These are phyloP conservation scores for Aurelia aurita DNA, from an alignment of 30 jellyfish, hydroid and myxozoan species.

Conservation along the genomic window DNA sequence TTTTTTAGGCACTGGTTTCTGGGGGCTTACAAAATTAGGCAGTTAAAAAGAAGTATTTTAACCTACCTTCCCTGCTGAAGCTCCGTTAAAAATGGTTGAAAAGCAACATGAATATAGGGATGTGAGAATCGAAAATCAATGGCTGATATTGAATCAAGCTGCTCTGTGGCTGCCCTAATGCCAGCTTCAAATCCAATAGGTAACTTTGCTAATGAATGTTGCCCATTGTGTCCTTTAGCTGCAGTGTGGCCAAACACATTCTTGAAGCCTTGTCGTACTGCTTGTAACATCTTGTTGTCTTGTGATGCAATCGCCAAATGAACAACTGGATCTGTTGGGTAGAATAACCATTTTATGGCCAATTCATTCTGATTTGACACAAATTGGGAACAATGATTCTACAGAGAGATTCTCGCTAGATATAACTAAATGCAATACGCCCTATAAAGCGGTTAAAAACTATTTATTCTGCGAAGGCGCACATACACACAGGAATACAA, in stretches of 20 bases:
- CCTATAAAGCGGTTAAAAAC: no score
- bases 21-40: no score
- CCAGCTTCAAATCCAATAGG: constrained; percentile 84
- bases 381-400: no score
- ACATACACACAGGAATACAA: no score
- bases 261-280: constrained; percentile 82
- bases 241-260: constrained; percentile 81
- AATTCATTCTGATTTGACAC: no score
- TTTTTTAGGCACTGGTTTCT: no score
- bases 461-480: no score
- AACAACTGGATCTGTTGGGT: constrained; percentile 68
- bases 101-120: constrained; percentile 60
- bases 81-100: constrained; percentile 68
- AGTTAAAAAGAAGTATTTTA: no score
- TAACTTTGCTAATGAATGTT: constrained; percentile 52
- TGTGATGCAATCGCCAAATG: constrained; percentile 80
- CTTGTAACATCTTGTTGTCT: constrained; percentile 59
- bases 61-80: constrained; percentile 61
- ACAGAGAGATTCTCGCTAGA: no score
- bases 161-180: constrained; percentile 55
- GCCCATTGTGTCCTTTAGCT: constrained; percentile 64
- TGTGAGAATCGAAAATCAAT: constrained; percentile 64
- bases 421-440: no score
- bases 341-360: background rate
- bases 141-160: constrained; percentile 44